A percentile compares a stretch with the other conserved stretches of the same genome.
These are phyloP conservation scores for Hippasteria phrygiana DNA, from an alignment of 53 echinoderm and acorn worm genomes.

Conservation along the genomic window DNA sequence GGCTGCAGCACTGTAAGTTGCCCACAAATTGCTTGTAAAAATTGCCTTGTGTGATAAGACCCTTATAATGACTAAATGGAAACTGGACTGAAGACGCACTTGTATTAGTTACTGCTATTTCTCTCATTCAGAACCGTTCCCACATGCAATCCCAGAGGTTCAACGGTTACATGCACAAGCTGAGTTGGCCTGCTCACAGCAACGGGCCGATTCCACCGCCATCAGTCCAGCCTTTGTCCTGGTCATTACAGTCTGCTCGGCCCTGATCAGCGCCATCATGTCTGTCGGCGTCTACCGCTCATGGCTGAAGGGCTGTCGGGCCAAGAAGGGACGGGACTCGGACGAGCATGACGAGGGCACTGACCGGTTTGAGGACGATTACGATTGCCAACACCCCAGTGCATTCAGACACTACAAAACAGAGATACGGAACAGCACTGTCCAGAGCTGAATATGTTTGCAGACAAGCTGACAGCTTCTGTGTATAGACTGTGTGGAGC, in stretches of 20 bases:
- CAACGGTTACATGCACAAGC: slow-evolving; percentile 75
- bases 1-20: no score
- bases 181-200: slow-evolving; percentile 56
- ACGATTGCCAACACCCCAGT: slow-evolving; percentile 60
- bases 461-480: background rate
- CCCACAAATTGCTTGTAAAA: no score
- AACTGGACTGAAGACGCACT: background rate
- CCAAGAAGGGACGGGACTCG: slow-evolving; percentile 53
- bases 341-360: background rate
- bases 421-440: background rate
- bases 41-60: no score
- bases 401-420: slow-evolving; percentile 35
- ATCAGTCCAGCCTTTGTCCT: slow-evolving; percentile 78
- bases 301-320: slow-evolving; percentile 67
- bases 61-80: no score
- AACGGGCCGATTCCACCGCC: slow-evolving; percentile 27
- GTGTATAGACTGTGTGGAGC: slow-evolving; percentile 39
- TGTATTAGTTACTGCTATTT: background rate
- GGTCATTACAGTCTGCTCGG: slow-evolving; percentile 72
- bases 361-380: slow-evolving; percentile 70
- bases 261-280: slow-evolving; percentile 78
- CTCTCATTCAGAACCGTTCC: slow-evolving; percentile 25
- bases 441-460: slow-evolving; percentile 34
- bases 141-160: slow-evolving; percentile 66
- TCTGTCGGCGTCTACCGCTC: slow-evolving; percentile 80